Evolutionary conservation across 2,888 invertebrate genomes (phyloP), one percentile per base, ranked within the genome.

Genomic region (Thumatha senex): DNA sequence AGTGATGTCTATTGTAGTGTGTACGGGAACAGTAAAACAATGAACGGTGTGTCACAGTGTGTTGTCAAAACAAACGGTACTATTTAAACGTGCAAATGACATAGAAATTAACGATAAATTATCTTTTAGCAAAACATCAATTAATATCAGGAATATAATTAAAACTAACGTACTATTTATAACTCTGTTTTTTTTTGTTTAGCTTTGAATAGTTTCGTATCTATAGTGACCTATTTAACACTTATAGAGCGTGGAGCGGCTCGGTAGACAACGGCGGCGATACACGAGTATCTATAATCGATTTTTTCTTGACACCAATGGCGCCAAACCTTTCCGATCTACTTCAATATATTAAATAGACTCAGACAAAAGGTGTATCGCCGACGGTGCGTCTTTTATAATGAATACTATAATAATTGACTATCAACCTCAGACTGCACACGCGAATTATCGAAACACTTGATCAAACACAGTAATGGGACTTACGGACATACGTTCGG

Each of bases 91-190:
- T 65, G 72, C 76, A 71, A 63, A 68, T 61, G 65, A 33, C 77
- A 70, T 73, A 31, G 81, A 81, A 85, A 84, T 78, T 84, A 84
- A 88, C 88, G 81, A 89, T 87, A 87, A 89, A 87, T 87, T 77
- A 86, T 89, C 85, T 88, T 85, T 86, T 82, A 88, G 89, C 86
- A 87, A 88, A 89, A 90, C 89, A 88, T 89, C 82, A 87, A 88
- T 86, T 86, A 89, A 88, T 88, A 87, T 88, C 89, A 84, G 89
- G 86, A 86, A 89, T 89, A 89, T 88, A 86, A 89, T 89, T 89
- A 89, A 89, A 89, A 84, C 88, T 88, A 89, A 86, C 87, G 81
- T 79, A 89, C 88, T 88, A 87, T 86, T n/a, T 86, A 88, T 86
- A 89, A 85, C 84, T 89, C 84, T 87, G 71, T 50, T 63, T 69